Percentiles rank a stretch among this genome's conserved stretches.
phyloP scores from a whole-genome alignment of 2,888 invertebrate species.

The Carcina quercana region DNA sequence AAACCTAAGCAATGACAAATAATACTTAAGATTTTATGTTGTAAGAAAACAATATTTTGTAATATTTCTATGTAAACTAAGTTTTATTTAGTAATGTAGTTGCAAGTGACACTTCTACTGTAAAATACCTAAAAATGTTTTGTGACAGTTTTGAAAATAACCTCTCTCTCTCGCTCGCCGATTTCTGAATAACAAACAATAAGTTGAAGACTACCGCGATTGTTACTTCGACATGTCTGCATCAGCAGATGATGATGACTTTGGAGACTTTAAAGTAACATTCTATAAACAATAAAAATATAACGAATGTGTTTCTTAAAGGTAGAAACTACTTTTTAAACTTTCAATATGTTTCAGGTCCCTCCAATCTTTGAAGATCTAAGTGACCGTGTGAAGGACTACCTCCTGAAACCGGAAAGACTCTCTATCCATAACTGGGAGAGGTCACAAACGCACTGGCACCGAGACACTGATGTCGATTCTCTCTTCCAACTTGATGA shows the following conservation, averaged over 20 bases:
- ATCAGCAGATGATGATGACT: slow-evolving; percentile 40
- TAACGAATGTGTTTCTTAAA: not conserved
- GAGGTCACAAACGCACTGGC: slow-evolving; percentile 80
- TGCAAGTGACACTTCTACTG: no score
- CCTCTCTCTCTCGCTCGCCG: no score
- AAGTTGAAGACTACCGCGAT: no score
- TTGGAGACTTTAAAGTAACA: slow-evolving; percentile 40
- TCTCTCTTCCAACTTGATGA: slow-evolving; percentile 66
- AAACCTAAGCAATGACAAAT: no score
- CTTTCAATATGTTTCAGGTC: slow-evolving; percentile 37
- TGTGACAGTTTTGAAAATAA: no score
- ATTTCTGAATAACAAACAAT: no score
- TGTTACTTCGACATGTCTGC: no score
- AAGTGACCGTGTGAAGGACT: slow-evolving; percentile 77
- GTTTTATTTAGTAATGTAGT: no score
- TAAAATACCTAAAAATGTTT: no score
- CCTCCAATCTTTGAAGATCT: slow-evolving; percentile 81
- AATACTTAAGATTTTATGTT: no score
- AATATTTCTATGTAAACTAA: no score
- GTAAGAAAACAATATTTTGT: no score
- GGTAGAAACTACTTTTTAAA: not conserved
- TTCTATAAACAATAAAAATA: not conserved
- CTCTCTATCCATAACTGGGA: slow-evolving; percentile 83
- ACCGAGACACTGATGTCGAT: slow-evolving; percentile 66
- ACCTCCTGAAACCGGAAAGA: slow-evolving; percentile 79